Evolutionary conservation across 92 coral and sea anemone species (phyloP).

Genomic region (Siderastrea siderea): DNA sequence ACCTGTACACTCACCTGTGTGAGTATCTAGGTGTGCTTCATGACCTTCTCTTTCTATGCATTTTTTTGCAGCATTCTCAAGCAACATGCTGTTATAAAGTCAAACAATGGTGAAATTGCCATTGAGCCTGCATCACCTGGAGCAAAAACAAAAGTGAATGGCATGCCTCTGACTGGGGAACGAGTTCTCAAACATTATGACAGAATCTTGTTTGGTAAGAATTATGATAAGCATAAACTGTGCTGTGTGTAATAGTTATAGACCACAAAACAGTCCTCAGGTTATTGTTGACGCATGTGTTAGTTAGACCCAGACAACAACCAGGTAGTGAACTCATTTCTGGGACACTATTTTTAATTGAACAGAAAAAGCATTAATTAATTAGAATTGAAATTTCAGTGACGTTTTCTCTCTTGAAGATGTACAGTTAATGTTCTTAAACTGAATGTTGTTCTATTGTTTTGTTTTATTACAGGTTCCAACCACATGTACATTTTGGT

Average conservation of each 20-base stretch:
- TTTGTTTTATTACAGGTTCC: slow-evolving; percentile 77
- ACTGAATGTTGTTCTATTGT: background rate
- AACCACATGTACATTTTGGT: slow-evolving; percentile 91
- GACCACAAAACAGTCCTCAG: too few relatives aligned
- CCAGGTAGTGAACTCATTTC: too few relatives aligned
- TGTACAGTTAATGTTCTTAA: background rate
- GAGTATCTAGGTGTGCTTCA: background rate
- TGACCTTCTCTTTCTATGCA: background rate
- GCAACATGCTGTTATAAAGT: slow-evolving; percentile 92
- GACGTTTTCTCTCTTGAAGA: too few relatives aligned
- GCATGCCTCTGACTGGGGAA: slow-evolving; percentile 97
- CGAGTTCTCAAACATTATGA: slow-evolving; percentile 92
- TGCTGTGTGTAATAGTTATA: too few relatives aligned
- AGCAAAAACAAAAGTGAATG: slow-evolving; percentile 97
- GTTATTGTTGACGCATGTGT: too few relatives aligned
- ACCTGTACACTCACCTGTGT: too few relatives aligned
- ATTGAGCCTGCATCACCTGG: slow-evolving; percentile 96
- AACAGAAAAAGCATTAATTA: too few relatives aligned
- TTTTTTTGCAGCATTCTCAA: slow-evolving; percentile 84
- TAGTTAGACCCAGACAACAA: too few relatives aligned
- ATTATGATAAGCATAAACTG: too few relatives aligned
- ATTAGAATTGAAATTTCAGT: too few relatives aligned
- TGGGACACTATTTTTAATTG: too few relatives aligned
- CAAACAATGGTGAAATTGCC: slow-evolving; percentile 86
- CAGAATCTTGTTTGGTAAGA: slow-evolving; percentile 95